Percentiles rank a stretch among this genome's conserved stretches.
These are phyloP conservation scores for Lepilemur septentrionalis DNA, from an alignment of 2,797 vertebrate species.

Conservation along the genomic window DNA sequence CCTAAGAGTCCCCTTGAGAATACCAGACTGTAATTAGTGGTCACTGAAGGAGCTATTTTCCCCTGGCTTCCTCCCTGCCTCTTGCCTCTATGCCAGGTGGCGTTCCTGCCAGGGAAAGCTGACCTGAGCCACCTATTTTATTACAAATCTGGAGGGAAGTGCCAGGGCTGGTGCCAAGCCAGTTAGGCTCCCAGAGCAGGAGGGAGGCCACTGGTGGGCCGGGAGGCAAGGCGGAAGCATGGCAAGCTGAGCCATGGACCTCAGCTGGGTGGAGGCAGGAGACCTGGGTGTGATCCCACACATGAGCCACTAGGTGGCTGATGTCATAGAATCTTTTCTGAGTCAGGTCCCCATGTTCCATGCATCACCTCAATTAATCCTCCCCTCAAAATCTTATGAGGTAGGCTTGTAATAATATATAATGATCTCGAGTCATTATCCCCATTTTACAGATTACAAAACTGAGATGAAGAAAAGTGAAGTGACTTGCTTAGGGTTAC, in stretches of 20 bases:
- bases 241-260: neutral
- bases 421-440: neutral
- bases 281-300: neutral
- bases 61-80: neutral
- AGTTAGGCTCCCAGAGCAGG: constrained; percentile 22
- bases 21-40: neutral
- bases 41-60: neutral
- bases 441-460: constrained; percentile 21
- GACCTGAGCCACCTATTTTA: constrained; percentile 35
- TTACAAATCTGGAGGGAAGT: constrained; percentile 43
- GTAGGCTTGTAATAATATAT: neutral
- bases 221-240: neutral
- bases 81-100: neutral
- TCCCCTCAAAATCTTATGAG: neutral
- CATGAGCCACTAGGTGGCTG: constrained; percentile 16
- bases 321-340: neutral
- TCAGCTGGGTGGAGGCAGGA: neutral
- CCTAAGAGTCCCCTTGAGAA: neutral
- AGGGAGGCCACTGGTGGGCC: neutral
- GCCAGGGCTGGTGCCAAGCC: constrained; percentile 8
- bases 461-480: neutral
- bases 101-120: constrained; percentile 46
- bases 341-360: neutral
- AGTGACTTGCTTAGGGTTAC: neutral
- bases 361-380: neutral